These are phyloP conservation scores for Branchellion lobata DNA, from an alignment of 2,888 invertebrate genomes.

Conservation along the genomic window DNA sequence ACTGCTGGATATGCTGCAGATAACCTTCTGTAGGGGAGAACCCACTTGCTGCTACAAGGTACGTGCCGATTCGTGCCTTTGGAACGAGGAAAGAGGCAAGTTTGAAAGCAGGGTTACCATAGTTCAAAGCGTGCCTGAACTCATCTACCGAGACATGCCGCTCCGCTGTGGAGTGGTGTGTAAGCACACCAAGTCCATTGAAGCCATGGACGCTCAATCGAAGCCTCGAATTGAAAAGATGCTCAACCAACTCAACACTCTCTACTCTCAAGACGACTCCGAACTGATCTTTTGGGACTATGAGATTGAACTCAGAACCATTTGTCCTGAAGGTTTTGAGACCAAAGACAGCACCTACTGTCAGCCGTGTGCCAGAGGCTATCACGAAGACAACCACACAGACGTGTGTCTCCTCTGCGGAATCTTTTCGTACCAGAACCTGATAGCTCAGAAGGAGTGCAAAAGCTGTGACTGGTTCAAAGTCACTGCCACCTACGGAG, in stretches of 20 bases:
- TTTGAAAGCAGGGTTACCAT: background rate
- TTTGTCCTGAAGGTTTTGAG: slow-evolving; percentile 35
- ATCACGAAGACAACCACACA: slow-evolving; percentile 7
- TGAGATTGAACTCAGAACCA: background rate
- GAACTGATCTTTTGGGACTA: background rate
- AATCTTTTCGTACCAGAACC: slow-evolving; percentile 28
- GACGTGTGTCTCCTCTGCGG: background rate
- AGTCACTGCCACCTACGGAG: slow-evolving; percentile 15
- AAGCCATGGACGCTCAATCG: background rate
- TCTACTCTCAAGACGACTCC: background rate
- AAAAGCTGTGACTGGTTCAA: slow-evolving; percentile 21
- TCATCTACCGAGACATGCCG: background rate
- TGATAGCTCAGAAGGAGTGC: slow-evolving; percentile 8
- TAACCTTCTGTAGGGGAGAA: slow-evolving; percentile 24
- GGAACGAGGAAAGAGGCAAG: background rate
- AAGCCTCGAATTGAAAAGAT: background rate
- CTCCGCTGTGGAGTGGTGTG: background rate
- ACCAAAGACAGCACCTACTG: background rate
- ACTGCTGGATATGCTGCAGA: background rate
- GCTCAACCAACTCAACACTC: background rate
- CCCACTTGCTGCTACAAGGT: background rate
- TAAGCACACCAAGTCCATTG: background rate
- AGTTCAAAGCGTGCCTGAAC: background rate
- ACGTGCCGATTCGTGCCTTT: slow-evolving; percentile 4
- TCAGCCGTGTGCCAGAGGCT: slow-evolving; percentile 32